Conservation (phyloP, 2,113 vertebrate species). For the Erpornis zantholeuca region DNA sequence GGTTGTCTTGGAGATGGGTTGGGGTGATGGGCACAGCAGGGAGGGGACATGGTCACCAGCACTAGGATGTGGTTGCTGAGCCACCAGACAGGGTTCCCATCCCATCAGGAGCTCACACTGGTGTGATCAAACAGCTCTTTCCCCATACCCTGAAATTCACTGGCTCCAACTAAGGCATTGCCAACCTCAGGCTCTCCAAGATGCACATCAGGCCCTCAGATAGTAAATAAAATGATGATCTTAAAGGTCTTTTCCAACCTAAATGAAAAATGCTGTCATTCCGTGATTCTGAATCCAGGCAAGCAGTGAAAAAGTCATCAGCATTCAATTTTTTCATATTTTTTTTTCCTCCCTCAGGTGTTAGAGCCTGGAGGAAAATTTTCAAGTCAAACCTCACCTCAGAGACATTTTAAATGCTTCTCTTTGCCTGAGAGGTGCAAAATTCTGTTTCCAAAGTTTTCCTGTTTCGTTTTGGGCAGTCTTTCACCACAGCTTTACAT, state of each 20-base stretch:
- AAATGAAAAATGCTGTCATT: background rate
- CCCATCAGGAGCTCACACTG: background rate
- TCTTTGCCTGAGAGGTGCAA: background rate
- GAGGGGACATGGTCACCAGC: background rate
- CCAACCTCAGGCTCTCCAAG: background rate
- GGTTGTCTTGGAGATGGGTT: background rate
- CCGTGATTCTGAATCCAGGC: background rate
- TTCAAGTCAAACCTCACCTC: background rate
- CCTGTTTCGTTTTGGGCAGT: background rate
- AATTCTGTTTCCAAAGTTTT: background rate
- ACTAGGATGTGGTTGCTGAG: background rate
- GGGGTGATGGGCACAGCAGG: background rate
- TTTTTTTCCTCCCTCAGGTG: background rate
- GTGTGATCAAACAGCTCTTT: background rate
- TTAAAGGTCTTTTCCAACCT: background rate
- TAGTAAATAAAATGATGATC: background rate
- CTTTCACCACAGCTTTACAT: background rate
- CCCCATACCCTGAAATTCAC: background rate
- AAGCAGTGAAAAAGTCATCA: background rate
- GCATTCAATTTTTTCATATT: background rate
- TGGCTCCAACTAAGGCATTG: fast-evolving
- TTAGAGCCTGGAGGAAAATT: background rate
- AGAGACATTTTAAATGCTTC: background rate
- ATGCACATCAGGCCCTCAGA: background rate
- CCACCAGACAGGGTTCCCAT: background rate